A percentile compares a stretch with the other conserved stretches of the same genome.
phyloP scores from a whole-genome alignment of 2,888 invertebrate species.

The Conomelus anceps region DNA sequence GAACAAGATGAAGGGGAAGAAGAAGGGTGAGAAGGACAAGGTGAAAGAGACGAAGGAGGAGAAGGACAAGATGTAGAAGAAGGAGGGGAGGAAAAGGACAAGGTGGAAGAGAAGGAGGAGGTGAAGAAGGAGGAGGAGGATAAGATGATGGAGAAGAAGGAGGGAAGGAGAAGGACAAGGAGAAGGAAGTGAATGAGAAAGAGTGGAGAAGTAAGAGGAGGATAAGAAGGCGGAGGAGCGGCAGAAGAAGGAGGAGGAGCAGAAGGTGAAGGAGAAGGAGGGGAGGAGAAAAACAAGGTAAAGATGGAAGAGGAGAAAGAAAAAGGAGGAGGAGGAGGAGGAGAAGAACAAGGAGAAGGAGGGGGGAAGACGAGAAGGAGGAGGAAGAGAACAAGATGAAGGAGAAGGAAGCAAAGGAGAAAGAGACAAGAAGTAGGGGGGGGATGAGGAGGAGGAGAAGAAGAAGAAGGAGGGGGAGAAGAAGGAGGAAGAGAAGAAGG shows the following conservation, averaged over 20 bases:
- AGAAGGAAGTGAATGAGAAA: neutral
- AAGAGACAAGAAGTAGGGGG: neutral
- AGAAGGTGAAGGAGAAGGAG: neutral
- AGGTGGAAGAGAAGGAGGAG: too few relatives aligned
- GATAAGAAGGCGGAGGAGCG: neutral
- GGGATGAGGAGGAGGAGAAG: neutral
- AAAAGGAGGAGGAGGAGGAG: neutral
- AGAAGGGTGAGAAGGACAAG: neutral
- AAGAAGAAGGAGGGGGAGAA: neutral
- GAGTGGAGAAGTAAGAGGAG: neutral
- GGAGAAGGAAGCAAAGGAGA: too few relatives aligned
- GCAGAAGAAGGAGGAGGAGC: neutral
- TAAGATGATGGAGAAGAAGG: neutral
- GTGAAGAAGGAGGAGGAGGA: neutral
- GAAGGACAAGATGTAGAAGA: neutral
- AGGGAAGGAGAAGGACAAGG: neutral
- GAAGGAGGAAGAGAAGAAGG: neutral
- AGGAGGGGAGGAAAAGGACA: neutral
- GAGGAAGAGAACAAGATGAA: too few relatives aligned
- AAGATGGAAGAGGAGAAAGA: neutral
- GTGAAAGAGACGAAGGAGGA: neutral
- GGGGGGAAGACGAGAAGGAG: neutral
- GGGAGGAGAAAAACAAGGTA: neutral
- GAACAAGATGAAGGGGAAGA: neutral
- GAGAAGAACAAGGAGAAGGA: neutral